A percentile compares a stretch with the other conserved stretches of the same genome.
These are phyloP conservation scores for Syngnathus rostellatus DNA, from an alignment of 2,797 vertebrate genomes.

Conservation along the genomic window DNA sequence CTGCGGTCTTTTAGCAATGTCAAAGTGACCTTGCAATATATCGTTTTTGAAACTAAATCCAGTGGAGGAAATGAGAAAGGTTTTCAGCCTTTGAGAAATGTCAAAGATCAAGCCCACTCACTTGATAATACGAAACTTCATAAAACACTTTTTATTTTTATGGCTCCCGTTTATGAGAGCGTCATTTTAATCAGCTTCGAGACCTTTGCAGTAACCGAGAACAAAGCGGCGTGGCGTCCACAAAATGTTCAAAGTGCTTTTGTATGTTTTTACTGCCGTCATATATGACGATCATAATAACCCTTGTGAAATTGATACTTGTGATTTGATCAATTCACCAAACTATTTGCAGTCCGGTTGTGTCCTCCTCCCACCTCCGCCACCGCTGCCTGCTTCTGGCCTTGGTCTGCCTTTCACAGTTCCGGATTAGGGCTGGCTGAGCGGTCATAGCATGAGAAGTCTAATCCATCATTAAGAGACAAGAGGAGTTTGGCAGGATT, in stretches of 20 bases:
- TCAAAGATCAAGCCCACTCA: background rate
- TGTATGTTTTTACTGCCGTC: background rate
- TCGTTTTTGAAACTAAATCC: too few species aligned
- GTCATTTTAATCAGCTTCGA: background rate
- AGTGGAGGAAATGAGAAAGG: background rate
- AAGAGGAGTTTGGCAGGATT: slow-evolving; percentile 44
- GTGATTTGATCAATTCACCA: background rate
- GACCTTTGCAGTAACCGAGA: background rate
- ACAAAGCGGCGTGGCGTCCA: background rate
- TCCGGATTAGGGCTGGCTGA: slow-evolving; percentile 58
- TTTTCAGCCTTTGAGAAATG: background rate
- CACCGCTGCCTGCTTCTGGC: slow-evolving; percentile 13
- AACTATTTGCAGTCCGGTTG: background rate
- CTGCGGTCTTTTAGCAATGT: background rate
- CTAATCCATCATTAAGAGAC: slow-evolving; percentile 58
- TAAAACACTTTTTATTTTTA: slow-evolving; percentile 3
- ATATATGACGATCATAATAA: background rate
- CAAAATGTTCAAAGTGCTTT: background rate
- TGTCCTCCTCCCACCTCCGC: background rate
- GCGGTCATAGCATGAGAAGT: slow-evolving; percentile 53
- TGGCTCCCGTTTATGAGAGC: background rate
- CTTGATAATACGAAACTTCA: slow-evolving; percentile 1
- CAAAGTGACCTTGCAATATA: background rate
- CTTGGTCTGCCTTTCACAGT: slow-evolving; percentile 29
- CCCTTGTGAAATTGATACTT: too few species aligned